phyloP scores from a whole-genome alignment of 2,888 invertebrate species.

The Spicauda simplicius region DNA sequence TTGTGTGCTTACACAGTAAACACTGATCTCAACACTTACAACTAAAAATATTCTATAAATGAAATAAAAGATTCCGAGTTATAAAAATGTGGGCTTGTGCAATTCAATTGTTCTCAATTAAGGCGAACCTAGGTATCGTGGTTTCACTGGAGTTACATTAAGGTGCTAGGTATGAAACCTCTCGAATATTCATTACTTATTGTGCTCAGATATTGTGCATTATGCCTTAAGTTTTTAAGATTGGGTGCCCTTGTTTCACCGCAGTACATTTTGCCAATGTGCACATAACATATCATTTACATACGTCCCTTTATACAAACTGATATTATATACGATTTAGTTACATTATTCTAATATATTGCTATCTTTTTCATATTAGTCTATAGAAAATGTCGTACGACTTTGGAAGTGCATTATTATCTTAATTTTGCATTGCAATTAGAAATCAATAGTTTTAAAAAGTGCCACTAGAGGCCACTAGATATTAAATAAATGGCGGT shows the following conservation, averaged over 20 bases:
- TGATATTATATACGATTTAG: slow-evolving; percentile 74
- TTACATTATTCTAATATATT: slow-evolving; percentile 84
- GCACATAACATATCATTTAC: slow-evolving; percentile 71
- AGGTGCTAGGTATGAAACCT: slow-evolving; percentile 60
- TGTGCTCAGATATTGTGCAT: slow-evolving; percentile 81
- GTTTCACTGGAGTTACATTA: slow-evolving; percentile 67
- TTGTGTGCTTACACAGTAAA: slow-evolving; percentile 90
- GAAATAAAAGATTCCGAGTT: slow-evolving; percentile 74
- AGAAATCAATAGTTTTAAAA: slow-evolving; percentile 42
- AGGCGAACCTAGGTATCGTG: slow-evolving; percentile 70
- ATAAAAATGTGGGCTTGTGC: slow-evolving; percentile 77
- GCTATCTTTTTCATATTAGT: slow-evolving; percentile 84
- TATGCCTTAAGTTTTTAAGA: slow-evolving; percentile 70
- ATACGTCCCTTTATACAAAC: slow-evolving; percentile 80
- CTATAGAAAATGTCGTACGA: slow-evolving; percentile 79
- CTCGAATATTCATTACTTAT: slow-evolving; percentile 66
- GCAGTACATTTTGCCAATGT: slow-evolving; percentile 70
- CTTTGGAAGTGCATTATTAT: slow-evolving; percentile 60
- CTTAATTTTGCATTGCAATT: slow-evolving; percentile 43
- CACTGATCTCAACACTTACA: slow-evolving; percentile 88
- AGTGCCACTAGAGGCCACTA: slow-evolving; percentile 35
- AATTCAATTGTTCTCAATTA: slow-evolving; percentile 56
- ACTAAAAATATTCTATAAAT: slow-evolving; percentile 88
- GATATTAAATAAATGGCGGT: slow-evolving; percentile 28
- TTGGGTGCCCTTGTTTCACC: slow-evolving; percentile 73